Evolutionary conservation across 2,797 vertebrate species (phyloP).

Genomic region (Acridotheres tristis): DNA sequence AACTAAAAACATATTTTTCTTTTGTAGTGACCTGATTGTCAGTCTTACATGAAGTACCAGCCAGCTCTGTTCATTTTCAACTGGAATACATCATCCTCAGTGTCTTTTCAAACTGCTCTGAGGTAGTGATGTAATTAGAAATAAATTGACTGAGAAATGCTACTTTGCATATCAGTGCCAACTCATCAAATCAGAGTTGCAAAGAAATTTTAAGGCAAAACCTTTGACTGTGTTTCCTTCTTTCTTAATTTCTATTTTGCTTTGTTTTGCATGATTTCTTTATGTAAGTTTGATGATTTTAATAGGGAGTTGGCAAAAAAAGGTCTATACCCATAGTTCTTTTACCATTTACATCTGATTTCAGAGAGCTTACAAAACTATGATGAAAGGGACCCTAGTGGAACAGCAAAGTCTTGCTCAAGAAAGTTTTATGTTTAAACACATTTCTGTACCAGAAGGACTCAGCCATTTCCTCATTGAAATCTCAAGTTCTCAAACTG

Average conservation of each 20-base stretch:
- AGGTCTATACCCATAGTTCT: neutral
- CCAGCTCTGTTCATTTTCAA: neutral
- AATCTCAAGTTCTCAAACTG: neutral
- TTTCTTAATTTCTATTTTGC: neutral
- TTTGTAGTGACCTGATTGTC: neutral
- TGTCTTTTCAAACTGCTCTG: neutral
- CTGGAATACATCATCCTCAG: neutral
- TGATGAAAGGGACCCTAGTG: neutral
- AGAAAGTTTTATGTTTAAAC: neutral
- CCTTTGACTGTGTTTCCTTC: neutral
- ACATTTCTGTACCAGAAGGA: neutral
- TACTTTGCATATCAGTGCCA: neutral
- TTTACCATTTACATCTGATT: neutral
- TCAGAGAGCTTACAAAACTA: neutral
- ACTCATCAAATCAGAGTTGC: neutral
- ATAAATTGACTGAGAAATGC: neutral
- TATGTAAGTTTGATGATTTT: neutral
- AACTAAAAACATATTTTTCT: neutral
- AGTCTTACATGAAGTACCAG: neutral
- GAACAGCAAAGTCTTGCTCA: neutral
- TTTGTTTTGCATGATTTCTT: neutral
- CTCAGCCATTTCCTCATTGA: neutral
- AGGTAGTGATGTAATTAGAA: constrained; percentile 11
- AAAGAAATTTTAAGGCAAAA: neutral
- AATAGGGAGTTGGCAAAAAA: neutral